Conservation (phyloP, 2,888 invertebrate genomes). For the Campopleginae sp. region DNA sequence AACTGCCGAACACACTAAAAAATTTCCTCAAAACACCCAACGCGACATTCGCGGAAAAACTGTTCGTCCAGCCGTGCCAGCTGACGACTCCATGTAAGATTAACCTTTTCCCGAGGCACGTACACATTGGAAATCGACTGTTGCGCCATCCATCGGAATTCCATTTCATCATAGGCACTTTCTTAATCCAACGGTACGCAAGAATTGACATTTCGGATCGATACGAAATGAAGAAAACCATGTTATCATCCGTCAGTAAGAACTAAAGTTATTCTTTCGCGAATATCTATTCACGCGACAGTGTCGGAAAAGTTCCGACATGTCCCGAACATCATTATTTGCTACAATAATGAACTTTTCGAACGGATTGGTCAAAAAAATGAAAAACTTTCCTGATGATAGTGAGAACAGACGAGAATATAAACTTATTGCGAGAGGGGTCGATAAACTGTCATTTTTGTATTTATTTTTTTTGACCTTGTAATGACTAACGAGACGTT, state of each 20-base stretch:
- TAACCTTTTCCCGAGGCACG: background rate
- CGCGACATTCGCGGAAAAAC: constrained; percentile 14
- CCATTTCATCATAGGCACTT: background rate
- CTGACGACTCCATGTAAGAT: constrained; percentile 20
- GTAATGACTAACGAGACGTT: background rate
- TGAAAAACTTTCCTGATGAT: background rate
- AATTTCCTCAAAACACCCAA: background rate
- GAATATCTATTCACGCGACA: too few relatives aligned
- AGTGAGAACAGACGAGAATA: background rate
- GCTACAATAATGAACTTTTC: background rate
- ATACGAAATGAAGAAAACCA: background rate
- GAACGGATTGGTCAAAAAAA: background rate
- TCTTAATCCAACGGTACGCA: background rate
- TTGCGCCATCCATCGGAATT: background rate
- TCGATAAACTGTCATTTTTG: background rate
- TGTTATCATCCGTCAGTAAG: too few relatives aligned
- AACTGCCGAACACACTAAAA: background rate
- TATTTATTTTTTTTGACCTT: background rate
- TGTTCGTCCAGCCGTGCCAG: background rate
- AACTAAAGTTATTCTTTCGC: too few relatives aligned
- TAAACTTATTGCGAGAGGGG: background rate
- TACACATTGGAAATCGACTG: background rate
- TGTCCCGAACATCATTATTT: background rate
- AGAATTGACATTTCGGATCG: background rate
- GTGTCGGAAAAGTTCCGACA: background rate